These are phyloP conservation scores for Aelia acuminata DNA, from an alignment of 2,888 invertebrate species.

Conservation along the genomic window DNA sequence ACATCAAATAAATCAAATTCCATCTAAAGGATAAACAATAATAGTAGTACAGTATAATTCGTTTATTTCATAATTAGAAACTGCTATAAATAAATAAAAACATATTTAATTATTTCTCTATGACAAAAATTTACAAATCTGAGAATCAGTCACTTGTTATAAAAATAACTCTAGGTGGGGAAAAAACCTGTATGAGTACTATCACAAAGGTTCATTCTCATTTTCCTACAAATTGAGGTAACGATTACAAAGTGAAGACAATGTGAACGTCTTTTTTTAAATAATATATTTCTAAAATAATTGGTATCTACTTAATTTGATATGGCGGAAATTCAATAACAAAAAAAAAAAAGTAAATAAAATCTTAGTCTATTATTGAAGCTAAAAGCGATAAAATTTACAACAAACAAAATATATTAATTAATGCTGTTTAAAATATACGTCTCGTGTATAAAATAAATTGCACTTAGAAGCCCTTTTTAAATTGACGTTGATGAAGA, in stretches of 20 bases:
- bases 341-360: background rate
- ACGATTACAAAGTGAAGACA: background rate
- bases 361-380: no score
- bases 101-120: background rate
- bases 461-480: no score
- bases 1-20: slow-evolving; percentile 7
- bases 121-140: background rate
- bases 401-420: no score
- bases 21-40: background rate
- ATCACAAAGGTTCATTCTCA: background rate
- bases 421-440: no score
- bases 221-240: background rate
- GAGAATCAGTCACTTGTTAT: slow-evolving; percentile 1
- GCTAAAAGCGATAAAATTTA: no score
- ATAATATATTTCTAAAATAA: background rate
- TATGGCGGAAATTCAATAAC: background rate
- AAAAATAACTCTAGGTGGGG: slow-evolving; percentile 17
- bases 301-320: background rate
- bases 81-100: background rate
- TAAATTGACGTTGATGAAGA: no score
- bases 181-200: background rate
- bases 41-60: background rate
- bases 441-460: no score
- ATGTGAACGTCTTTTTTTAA: background rate
- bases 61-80: background rate